Evolutionary conservation across 2,888 invertebrate species (phyloP), one percentile per base, ranked within the genome.

Genomic region (Zeuzera pyrina): DNA sequence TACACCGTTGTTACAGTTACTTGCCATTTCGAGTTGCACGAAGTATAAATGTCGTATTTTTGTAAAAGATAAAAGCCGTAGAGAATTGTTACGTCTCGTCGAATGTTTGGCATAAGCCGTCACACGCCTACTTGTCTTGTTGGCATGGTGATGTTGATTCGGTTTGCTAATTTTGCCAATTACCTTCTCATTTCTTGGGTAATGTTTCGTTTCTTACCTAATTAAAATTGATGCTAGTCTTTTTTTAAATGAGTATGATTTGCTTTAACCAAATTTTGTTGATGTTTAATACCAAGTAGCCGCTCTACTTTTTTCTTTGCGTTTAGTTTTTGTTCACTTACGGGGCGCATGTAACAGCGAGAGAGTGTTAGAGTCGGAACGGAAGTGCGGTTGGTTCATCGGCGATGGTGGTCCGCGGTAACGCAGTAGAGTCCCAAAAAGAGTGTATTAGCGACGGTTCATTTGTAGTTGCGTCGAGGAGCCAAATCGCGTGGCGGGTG

Each of bases 401-500:
- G 31, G 19, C 24, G n/a, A 28, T 33, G 31, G 29, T 27, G n/a
- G n/a, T n/a, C n/a, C n/a, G n/a, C n/a, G n/a, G n/a, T n/a, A n/a
- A n/a, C n/a, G n/a, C n/a, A 19, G 25, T 21, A 25, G 14, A 36
- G 37, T 43, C 36, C 40, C 38, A 34, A 42, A 39, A 40, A 38
- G 43, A 43, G 45, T 43, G 43, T 56, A 54, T 58, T 58, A 58
- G 57, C 55, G 55, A 52, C 52, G 67, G 61, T 64, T 64, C 61
- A 67, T 66, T 64, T 55, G 67, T 59, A 59, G 64, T 59, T 57
- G 63, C 53, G 59, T 51, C 45, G 58, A 63, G 64, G 62, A 64
- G 74, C 69, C 69, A 68, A 73, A 72, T 71, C 68, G 76, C 76
- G 70, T 69, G 72, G 65, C 58, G 47, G 49, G 64, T 52, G 60